These are phyloP conservation scores for Marcusenius ussheri DNA, from an alignment of 2,113 vertebrate species.

Conservation along the genomic window DNA sequence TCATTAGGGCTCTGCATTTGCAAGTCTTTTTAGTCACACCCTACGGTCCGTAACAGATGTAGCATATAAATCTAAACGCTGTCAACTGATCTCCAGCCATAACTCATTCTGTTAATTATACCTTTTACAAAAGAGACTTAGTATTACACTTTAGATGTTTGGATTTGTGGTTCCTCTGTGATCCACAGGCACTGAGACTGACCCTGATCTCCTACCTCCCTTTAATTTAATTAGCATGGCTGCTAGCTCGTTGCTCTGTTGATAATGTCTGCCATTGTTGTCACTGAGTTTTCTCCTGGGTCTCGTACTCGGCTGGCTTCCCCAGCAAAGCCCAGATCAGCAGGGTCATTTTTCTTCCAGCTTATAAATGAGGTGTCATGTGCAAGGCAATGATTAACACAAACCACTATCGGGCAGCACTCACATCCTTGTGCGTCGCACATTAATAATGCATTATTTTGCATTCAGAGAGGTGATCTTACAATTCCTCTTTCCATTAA, in stretches of 20 bases:
- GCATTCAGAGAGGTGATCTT: slow-evolving; percentile 6
- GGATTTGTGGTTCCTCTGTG: neutral
- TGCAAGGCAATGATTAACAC: slow-evolving; percentile 4
- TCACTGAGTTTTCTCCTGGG: neutral
- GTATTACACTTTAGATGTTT: neutral
- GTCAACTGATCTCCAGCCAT: neutral
- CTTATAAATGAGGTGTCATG: slow-evolving; percentile 5
- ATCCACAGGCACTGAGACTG: neutral
- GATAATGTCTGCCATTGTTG: slow-evolving; percentile 2
- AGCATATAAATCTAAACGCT: neutral
- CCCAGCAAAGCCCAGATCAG: neutral
- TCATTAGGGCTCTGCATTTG: neutral
- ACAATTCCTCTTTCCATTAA: slow-evolving; percentile 6
- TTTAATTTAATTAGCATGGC: slow-evolving; percentile 3
- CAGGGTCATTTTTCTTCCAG: slow-evolving; percentile 3
- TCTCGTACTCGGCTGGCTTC: neutral
- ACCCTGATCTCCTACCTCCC: neutral
- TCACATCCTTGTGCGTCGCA: neutral
- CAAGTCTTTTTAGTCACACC: neutral
- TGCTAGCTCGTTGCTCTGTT: neutral
- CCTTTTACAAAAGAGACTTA: neutral
- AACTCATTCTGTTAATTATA: neutral
- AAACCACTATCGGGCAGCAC: neutral
- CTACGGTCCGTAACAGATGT: neutral
- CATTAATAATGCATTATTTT: slow-evolving; percentile 13